These are phyloP conservation scores for Cavia aperea DNA, from an alignment of 2,113 vertebrate genomes.

Conservation along the genomic window DNA sequence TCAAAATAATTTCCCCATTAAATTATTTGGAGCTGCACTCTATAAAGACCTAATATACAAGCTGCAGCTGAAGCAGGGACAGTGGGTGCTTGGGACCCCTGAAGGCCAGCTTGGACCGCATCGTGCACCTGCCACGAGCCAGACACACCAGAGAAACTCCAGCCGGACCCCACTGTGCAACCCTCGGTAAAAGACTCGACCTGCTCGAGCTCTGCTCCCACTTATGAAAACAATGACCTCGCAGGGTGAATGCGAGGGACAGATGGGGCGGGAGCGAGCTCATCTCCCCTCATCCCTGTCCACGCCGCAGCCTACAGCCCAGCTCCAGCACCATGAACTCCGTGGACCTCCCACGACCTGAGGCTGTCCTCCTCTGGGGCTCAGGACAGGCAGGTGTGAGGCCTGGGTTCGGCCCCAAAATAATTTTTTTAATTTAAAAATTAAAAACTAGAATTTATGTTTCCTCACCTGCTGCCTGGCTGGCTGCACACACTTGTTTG, in stretches of 20 bases:
- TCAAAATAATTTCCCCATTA: neutral
- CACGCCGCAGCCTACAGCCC: neutral
- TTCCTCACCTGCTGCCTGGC: too few relatives aligned
- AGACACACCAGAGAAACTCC: neutral
- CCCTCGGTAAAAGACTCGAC: constrained; percentile 28
- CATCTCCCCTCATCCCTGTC: neutral
- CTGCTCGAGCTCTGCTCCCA: constrained; percentile 25
- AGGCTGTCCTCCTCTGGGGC: neutral
- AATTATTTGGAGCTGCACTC: neutral
- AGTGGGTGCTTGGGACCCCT: neutral
- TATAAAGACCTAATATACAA: neutral
- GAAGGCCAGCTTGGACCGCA: neutral
- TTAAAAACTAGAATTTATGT: neutral
- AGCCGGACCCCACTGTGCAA: neutral
- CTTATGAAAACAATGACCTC: constrained; percentile 51
- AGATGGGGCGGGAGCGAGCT: neutral
- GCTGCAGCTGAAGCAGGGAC: neutral
- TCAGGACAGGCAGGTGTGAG: neutral
- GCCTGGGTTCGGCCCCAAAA: neutral
- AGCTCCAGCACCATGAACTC: neutral
- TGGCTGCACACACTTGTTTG: neutral
- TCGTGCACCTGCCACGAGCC: too few relatives aligned
- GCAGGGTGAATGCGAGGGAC: constrained; percentile 30
- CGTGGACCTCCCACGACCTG: neutral
- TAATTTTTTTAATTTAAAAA: neutral